A percentile compares a stretch with the other conserved stretches of the same genome.
Conservation (phyloP, 2,113 vertebrate species). For the Hiodon alosoides region DNA sequence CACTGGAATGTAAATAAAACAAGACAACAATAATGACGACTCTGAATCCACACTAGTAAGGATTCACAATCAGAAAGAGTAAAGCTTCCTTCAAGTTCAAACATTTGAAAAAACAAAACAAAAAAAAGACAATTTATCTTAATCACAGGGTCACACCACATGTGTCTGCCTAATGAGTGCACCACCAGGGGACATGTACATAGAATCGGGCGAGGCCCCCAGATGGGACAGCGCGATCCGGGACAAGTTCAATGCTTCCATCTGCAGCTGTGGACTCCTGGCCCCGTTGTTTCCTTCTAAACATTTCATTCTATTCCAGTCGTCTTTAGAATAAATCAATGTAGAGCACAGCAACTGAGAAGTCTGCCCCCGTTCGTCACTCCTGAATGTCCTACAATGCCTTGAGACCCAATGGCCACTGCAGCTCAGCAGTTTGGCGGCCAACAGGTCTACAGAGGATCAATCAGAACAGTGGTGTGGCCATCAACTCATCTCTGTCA, state of each 20-base stretch:
- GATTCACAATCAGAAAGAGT: conserved; percentile 16
- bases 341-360: neutral
- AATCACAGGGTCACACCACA: too few species aligned
- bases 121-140: too few species aligned
- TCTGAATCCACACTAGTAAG: conserved; percentile 21
- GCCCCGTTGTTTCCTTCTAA: neutral
- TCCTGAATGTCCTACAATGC: too few species aligned
- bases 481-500: neutral
- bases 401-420: too few species aligned
- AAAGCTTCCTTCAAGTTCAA: conserved; percentile 29
- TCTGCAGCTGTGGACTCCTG: neutral
- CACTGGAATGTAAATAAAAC: conserved; percentile 16
- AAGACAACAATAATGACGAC: neutral
- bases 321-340: neutral
- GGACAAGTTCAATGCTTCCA: neutral
- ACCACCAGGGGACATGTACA: too few species aligned
- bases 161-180: too few species aligned
- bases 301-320: neutral
- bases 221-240: conserved; percentile 4
- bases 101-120: too few species aligned
- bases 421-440: neutral
- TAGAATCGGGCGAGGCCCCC: neutral
- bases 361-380: neutral
- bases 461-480: conserved; percentile 8
- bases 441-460: neutral